A percentile compares a stretch with the other conserved stretches of the same genome.
phyloP scores from a whole-genome alignment of 2,888 invertebrate genomes.

The Bembecia ichneumoniformis region DNA sequence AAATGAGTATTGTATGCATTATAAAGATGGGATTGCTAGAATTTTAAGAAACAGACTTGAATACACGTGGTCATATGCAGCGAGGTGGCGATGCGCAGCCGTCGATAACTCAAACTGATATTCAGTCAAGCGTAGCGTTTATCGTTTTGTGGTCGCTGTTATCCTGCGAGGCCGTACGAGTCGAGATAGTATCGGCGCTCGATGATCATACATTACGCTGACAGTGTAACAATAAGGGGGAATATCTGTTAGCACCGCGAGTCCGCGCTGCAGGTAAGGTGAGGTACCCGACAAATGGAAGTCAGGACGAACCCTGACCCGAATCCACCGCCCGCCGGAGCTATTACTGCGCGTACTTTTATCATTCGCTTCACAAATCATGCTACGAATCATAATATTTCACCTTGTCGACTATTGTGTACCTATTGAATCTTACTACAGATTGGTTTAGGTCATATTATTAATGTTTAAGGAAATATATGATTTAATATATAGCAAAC shows the following conservation, averaged over 20 bases:
- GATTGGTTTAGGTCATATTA: too few relatives aligned
- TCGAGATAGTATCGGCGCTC: constrained; percentile 45
- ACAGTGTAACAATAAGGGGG: constrained; percentile 57
- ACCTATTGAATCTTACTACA: too few relatives aligned
- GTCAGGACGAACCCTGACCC: constrained; percentile 42
- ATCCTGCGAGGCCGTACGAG: constrained; percentile 28
- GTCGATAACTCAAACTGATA: constrained; percentile 31
- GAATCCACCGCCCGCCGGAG: constrained; percentile 3
- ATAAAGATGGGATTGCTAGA: too few relatives aligned
- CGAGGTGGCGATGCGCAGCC: constrained; percentile 19
- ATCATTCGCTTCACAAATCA: constrained; percentile 20
- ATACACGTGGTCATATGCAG: constrained; percentile 34
- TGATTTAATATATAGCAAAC: too few relatives aligned
- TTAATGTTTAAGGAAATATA: too few relatives aligned
- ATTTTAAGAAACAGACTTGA: constrained; percentile 10
- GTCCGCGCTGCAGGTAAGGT: constrained; percentile 11
- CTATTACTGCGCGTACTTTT: neutral
- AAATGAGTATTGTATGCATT: too few relatives aligned
- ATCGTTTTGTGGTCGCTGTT: constrained; percentile 38
- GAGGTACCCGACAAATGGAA: constrained; percentile 50
- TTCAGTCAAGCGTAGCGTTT: constrained; percentile 34
- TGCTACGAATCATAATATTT: constrained; percentile 15
- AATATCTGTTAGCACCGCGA: constrained; percentile 46
- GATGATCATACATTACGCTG: constrained; percentile 53
- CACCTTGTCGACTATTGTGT: neutral